phyloP scores from a whole-genome alignment of 2,797 vertebrate genomes.

The Brachymystax lenok region DNA sequence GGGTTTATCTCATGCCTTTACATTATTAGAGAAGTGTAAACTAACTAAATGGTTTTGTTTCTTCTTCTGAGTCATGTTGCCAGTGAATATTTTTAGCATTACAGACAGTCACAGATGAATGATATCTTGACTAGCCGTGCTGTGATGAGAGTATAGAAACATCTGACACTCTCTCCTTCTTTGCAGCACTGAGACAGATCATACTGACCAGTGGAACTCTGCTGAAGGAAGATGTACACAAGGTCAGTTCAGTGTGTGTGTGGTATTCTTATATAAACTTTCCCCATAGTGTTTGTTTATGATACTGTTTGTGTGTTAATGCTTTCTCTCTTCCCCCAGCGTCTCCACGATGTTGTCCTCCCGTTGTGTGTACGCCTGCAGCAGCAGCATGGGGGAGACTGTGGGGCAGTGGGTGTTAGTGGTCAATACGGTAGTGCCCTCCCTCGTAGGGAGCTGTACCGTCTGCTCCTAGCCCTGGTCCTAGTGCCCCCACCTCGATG shows the following conservation, averaged over 20 bases:
- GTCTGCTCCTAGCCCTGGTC: slow-evolving; percentile 82
- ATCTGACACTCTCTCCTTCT: neutral
- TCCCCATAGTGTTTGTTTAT: neutral
- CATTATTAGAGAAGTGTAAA: no score
- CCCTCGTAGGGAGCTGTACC: slow-evolving; percentile 82
- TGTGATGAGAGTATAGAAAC: neutral
- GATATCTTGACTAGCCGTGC: neutral
- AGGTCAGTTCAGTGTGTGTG: slow-evolving; percentile 67
- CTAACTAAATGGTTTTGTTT: no score
- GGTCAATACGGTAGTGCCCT: slow-evolving; percentile 77
- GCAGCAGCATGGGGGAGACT: slow-evolving; percentile 70
- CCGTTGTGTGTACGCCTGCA: slow-evolving; percentile 83
- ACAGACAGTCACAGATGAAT: neutral
- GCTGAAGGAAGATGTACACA: slow-evolving; percentile 87
- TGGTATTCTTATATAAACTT: neutral
- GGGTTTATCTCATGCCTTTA: neutral
- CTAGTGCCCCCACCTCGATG: slow-evolving; percentile 81
- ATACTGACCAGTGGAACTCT: slow-evolving; percentile 82
- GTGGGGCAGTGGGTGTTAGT: slow-evolving; percentile 57
- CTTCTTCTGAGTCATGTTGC: neutral
- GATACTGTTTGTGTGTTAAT: no score
- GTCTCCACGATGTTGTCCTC: slow-evolving; percentile 83
- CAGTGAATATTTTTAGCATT: neutral
- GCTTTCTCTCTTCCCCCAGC: slow-evolving; percentile 60
- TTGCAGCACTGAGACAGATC: slow-evolving; percentile 78